A percentile compares a stretch with the other conserved stretches of the same genome.
Conservation (phyloP, 2,113 vertebrate genomes). For the Indicator indicator region DNA sequence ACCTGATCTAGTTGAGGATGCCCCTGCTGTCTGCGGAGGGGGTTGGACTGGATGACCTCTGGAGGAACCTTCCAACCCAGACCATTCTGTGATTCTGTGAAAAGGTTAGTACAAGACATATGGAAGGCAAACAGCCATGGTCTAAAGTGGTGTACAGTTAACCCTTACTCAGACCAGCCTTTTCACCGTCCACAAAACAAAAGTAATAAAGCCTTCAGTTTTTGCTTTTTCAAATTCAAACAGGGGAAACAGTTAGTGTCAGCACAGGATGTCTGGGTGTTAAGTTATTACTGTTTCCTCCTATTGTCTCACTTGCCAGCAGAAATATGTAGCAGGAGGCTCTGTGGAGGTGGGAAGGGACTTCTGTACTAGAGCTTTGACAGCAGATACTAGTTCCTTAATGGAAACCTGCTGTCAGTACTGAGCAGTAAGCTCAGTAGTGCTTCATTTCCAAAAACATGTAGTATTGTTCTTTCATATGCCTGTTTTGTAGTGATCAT, state of each 20-base stretch:
- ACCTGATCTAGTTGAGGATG: too few relatives aligned
- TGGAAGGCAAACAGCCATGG: background rate
- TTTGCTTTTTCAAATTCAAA: background rate
- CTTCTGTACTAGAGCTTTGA: background rate
- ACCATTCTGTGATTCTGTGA: too few relatives aligned
- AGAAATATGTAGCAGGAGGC: background rate
- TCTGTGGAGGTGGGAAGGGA: background rate
- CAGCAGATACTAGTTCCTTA: background rate
- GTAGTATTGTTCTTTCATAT: background rate
- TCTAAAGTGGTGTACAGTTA: background rate
- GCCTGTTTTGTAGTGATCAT: background rate
- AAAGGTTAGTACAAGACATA: background rate
- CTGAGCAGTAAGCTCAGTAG: background rate
- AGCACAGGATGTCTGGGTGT: background rate
- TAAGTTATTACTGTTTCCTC: background rate
- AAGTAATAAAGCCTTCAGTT: background rate
- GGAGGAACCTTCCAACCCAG: too few relatives aligned
- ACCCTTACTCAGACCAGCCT: background rate
- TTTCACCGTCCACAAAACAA: background rate
- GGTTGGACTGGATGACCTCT: too few relatives aligned
- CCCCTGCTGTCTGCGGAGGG: too few relatives aligned
- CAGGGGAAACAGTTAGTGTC: background rate
- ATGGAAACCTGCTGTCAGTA: background rate
- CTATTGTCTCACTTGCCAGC: background rate
- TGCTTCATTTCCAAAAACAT: background rate